Base-by-base conservation (phyloP, 2,113 vertebrate genomes). In the Halichoeres trimaculatus region DNA sequence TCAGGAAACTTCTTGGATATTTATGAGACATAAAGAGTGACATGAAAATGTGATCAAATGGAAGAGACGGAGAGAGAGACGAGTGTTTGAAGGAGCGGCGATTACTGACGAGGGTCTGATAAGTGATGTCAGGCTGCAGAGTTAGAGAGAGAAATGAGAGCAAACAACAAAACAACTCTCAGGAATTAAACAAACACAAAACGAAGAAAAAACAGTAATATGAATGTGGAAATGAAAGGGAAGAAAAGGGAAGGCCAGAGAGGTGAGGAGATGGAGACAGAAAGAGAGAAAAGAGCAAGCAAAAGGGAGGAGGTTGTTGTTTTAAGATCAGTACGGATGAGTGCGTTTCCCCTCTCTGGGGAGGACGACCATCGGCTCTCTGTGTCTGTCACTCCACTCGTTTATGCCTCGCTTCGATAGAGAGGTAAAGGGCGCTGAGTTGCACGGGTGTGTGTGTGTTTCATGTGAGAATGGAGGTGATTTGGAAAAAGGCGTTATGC, bases 291-390 rank as follows among this genome's bases (percentile, higher is more conserved):
- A 65, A 0, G 35, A 72, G 76, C 61, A 61, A 63, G 79, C 60
- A 55, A 67, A 78, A 50, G 65, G 70, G 73, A 64, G 70, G 79
- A 73, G 85, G 87, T 72, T 93, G 93, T 93, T 94, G 93, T 94
- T 94, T 94, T 94, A 93, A 93, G 91, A 94, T 94, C 92, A 93
- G 90, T 84, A 85, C 82, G 92, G 92, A 93, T 94, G 94, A 94
- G 83, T 90, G 90, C 88, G 5, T 87, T 68, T 64, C 66, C 76
- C 60, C 72, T 92, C 92, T 88, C 89, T 61, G 70, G 92, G 90
- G 93, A 90, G 73, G 84, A 81, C 69, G 70, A 74, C 91, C 86
- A 86, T 84, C 78, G 84, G 78, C 90, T 91, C 90, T 84, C 76
- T 76, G 38, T 90, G 92, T 90, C 93, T 92, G 92, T 93, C 93